A percentile compares a stretch with the other conserved stretches of the same genome.
Conservation (phyloP, 2,113 vertebrate species). For the Halcyon malimbica region DNA sequence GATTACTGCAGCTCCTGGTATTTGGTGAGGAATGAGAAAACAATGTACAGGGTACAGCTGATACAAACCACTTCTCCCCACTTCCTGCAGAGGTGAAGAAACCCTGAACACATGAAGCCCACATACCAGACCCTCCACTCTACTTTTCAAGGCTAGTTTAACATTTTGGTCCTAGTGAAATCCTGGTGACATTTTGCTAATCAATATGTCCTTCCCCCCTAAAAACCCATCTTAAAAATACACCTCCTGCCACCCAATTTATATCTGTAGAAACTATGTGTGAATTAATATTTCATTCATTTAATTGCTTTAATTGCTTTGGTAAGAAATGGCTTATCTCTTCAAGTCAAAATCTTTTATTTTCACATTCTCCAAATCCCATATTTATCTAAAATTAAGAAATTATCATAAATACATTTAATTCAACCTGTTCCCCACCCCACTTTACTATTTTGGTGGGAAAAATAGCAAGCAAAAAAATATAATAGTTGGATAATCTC, state of each 20-base stretch:
- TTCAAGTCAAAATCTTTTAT: background rate
- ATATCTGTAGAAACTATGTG: accelerated
- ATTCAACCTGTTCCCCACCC: accelerated
- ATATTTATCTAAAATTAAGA: background rate
- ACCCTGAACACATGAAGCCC: background rate
- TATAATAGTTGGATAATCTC: background rate
- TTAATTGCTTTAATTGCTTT: background rate
- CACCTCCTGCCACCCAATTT: accelerated
- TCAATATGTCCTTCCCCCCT: background rate
- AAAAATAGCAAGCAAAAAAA: background rate
- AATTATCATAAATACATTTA: accelerated
- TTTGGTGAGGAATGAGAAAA: background rate
- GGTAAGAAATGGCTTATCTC: background rate
- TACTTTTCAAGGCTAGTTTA: background rate
- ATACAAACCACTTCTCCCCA: background rate
- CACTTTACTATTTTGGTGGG: background rate
- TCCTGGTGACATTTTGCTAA: background rate
- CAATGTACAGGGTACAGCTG: constrained; percentile 6
- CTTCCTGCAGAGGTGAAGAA: constrained; percentile 13
- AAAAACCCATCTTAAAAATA: background rate
- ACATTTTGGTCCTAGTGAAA: background rate
- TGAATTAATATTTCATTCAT: background rate
- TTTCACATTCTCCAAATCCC: background rate
- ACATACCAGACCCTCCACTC: accelerated
- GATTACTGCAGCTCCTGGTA: constrained; percentile 33